A percentile compares a stretch with the other conserved stretches of the same genome.
Evolutionary conservation across 2,888 invertebrate genomes (phyloP).

Genomic region (Drosophila buzzatii): DNA sequence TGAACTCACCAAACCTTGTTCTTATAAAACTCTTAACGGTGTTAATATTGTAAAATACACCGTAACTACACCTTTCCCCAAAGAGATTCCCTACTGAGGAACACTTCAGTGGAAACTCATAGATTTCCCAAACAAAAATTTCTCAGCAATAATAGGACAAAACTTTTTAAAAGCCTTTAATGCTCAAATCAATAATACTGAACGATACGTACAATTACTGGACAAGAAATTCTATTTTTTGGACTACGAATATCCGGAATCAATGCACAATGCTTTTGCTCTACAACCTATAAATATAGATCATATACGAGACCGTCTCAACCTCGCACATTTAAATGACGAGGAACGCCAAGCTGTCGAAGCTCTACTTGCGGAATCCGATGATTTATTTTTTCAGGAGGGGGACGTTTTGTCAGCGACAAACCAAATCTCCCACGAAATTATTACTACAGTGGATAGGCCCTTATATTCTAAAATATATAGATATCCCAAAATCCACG

Average conservation of each 20-base stretch:
- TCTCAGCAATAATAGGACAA: constrained; percentile 1
- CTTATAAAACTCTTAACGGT: not conserved
- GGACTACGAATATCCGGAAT: not conserved
- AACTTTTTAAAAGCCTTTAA: too few species aligned
- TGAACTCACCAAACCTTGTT: not conserved
- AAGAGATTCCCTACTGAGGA: not conserved
- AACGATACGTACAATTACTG: not conserved
- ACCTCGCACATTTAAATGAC: not conserved
- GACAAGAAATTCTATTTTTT: not conserved
- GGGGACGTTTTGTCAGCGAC: not conserved
- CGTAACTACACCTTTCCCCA: not conserved
- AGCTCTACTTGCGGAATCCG: not conserved
- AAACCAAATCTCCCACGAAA: not conserved
- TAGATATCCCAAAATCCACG: too few species aligned
- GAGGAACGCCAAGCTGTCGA: not conserved
- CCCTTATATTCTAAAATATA: too few species aligned
- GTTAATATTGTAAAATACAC: not conserved
- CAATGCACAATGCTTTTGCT: not conserved
- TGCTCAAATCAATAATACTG: not conserved
- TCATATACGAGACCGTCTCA: not conserved
- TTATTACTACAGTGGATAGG: too few species aligned
- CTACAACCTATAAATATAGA: not conserved
- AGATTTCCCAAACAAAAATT: not conserved
- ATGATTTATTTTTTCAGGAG: not conserved
- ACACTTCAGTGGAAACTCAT: not conserved